Conservation (phyloP, 2,113 vertebrate genomes). For the Macrotus californicus region DNA sequence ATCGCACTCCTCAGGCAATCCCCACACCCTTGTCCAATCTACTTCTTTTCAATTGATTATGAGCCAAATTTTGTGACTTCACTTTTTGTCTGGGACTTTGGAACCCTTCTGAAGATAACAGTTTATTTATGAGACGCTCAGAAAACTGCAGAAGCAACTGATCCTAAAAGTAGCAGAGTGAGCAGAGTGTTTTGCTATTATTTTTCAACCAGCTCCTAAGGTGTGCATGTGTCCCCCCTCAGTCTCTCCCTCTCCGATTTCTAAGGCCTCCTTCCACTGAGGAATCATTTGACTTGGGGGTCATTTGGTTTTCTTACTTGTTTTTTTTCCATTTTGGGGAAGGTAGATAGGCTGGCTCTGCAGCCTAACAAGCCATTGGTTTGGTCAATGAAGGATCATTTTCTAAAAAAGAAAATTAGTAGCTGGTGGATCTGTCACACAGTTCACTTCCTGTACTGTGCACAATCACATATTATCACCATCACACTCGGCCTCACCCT, state of each 20-base stretch:
- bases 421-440: background rate
- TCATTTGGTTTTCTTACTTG: background rate
- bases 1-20: no score
- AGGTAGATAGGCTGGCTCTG: background rate
- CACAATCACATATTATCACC: fast-evolving
- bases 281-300: background rate
- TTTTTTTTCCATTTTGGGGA: background rate
- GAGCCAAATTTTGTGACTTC: background rate
- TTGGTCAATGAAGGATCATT: background rate
- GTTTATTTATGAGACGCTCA: background rate
- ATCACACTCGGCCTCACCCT: background rate
- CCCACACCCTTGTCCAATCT: background rate
- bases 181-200: background rate
- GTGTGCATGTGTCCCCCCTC: fast-evolving
- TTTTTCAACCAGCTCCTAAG: fast-evolving
- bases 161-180: background rate
- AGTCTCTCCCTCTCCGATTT: background rate
- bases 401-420: background rate
- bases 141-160: slow-evolving; percentile 4
- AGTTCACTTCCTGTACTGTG: background rate
- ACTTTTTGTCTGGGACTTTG: background rate
- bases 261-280: background rate
- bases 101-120: background rate
- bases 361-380: background rate
- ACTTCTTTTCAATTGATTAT: background rate